A percentile compares a stretch with the other conserved stretches of the same genome.
Evolutionary conservation across 2,113 vertebrate species (phyloP).

Genomic region (Leptodactylus fuscus): DNA sequence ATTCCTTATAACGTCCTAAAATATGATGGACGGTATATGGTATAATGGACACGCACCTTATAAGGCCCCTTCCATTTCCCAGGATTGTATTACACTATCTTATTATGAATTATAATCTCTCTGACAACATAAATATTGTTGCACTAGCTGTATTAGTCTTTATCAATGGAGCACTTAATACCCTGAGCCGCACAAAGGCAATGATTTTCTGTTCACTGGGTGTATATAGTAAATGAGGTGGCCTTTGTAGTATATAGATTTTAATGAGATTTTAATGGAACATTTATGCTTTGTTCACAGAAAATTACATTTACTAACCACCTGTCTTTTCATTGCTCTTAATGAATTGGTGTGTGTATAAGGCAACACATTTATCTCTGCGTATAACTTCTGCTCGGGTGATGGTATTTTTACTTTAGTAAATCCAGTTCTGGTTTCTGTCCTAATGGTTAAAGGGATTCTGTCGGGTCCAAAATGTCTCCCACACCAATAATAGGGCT

Average conservation of each 20-base stretch:
- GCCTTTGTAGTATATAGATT: slow-evolving; percentile 38
- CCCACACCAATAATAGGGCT: no score
- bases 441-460: no score
- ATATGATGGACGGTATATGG: background rate
- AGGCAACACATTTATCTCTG: background rate
- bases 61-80: background rate
- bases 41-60: background rate
- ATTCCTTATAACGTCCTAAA: no score
- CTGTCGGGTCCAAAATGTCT: no score
- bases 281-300: slow-evolving; percentile 16
- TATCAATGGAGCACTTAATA: slow-evolving; percentile 1
- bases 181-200: background rate
- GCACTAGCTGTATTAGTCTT: background rate
- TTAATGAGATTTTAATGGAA: slow-evolving; percentile 33
- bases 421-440: no score
- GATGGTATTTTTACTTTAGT: no score
- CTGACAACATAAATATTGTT: slow-evolving; percentile 4
- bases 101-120: background rate
- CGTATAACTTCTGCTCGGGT: background rate
- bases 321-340: background rate
- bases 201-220: background rate
- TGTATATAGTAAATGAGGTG: slow-evolving; percentile 10
- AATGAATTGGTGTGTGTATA: background rate
- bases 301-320: slow-evolving; percentile 36
- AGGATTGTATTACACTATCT: background rate